Conservation (phyloP, 2,888 invertebrate genomes). For the Agrilus mali region DNA sequence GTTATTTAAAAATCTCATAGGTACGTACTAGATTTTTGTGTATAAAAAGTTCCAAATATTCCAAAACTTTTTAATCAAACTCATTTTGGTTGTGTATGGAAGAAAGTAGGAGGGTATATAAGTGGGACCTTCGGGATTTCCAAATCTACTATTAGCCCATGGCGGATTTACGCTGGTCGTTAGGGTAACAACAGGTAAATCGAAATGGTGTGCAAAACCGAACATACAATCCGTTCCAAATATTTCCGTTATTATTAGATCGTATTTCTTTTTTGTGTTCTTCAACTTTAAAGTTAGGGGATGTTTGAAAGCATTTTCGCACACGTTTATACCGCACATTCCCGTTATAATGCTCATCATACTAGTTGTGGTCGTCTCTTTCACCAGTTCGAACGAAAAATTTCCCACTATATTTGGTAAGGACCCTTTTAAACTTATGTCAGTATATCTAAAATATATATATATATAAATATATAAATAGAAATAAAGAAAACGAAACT, state of each 20-base stretch:
- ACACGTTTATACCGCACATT: conserved; percentile 9
- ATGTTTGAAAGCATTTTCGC: conserved; percentile 9
- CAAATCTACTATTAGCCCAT: conserved; percentile 42
- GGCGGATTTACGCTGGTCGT: conserved; percentile 44
- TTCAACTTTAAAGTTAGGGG: conserved; percentile 8
- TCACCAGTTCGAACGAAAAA: conserved; percentile 11
- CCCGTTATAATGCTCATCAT: conserved; percentile 6
- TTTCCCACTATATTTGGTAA: conserved; percentile 15
- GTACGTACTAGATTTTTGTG: conserved; percentile 12
- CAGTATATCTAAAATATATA: conserved; percentile 16
- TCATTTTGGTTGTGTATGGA: conserved; percentile 39
- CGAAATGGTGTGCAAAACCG: conserved; percentile 42
- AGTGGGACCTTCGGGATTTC: conserved; percentile 45
- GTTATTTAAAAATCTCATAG: too few relatives aligned
- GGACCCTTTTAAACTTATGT: conserved; percentile 17
- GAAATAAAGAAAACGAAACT: not conserved
- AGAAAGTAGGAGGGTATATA: conserved; percentile 44
- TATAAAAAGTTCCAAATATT: conserved; percentile 27
- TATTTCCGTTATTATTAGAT: conserved; percentile 41
- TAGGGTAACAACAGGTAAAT: conserved; percentile 42
- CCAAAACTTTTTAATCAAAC: conserved; percentile 37
- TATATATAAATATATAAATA: too few relatives aligned
- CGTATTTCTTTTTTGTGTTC: conserved; percentile 11
- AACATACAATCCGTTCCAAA: conserved; percentile 49
- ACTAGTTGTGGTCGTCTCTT: conserved; percentile 1